Evolutionary conservation across 2,888 invertebrate species (phyloP), one percentile per base, ranked within the genome.

Genomic region (Pheosia tremula): DNA sequence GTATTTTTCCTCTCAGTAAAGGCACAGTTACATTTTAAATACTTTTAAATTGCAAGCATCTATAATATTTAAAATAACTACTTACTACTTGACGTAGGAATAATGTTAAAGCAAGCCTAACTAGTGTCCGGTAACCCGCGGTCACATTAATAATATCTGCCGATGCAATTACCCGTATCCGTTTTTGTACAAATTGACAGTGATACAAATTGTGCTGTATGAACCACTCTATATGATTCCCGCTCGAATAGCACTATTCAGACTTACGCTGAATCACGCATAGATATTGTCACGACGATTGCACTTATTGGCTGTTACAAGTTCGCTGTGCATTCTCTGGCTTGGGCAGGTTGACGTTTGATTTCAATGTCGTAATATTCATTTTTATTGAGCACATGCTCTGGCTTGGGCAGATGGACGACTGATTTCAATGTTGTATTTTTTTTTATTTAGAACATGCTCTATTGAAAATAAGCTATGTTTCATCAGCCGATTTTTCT

Each of bases 141-240:
- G 24, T 50, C 50, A 24, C 13, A 50, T 13, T 39, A 9, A 47
- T 47, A 47, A 47, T 47, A 1, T 11, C 71, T 60, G 64, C 74
- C 68, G 71, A 67, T 70, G 83, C 84, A 82, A 82, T 83, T 83
- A 83, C 66, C 76, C 70, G 77, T 77, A 81, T 80, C 81, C 82
- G 80, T 76, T 80, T 78, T 74, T 68, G 79, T 72, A 75, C 78
- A 80, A 81, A 83, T 83, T 82, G 82, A 80, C 82, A 77, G 68
- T 63, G 68, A 59, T 74, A 83, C 76, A 82, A 83, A 83, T 83
- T 66, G 72, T 60, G 66, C 56, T 73, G 77, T 82, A 82, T 82
- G 79, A 82, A 83, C 82, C 75, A 81, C 84, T 81, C 83, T 77
- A 77, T 81, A 78, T 56, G 78, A 73, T 69, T 74, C 74, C 73